A percentile compares a stretch with the other conserved stretches of the same genome.
Conservation (phyloP, 1,140 invertebrate species). For the Drosophila seguyi region DNA sequence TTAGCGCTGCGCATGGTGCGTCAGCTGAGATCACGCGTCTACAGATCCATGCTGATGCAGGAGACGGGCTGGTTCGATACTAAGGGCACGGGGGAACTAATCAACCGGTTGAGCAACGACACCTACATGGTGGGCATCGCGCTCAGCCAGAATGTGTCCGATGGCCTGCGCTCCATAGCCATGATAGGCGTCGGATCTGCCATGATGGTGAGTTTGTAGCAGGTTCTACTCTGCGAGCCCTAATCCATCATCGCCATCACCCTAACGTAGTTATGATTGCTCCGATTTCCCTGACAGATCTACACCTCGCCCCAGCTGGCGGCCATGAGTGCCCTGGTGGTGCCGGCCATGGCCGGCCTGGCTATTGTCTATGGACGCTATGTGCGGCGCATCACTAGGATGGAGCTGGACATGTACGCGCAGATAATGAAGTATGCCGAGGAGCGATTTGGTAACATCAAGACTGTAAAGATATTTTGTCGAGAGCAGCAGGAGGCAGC, state of each 20-base stretch:
- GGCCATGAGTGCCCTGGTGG: slow-evolving; percentile 92
- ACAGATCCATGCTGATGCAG: slow-evolving; percentile 93
- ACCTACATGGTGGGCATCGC: slow-evolving; percentile 96
- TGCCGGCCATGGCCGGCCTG: slow-evolving; percentile 94
- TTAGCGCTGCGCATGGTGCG: slow-evolving; percentile 91
- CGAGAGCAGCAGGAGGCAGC: slow-evolving; percentile 92
- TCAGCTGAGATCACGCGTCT: slow-evolving; percentile 92
- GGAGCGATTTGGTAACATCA: slow-evolving; percentile 96
- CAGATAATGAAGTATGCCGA: slow-evolving; percentile 94
- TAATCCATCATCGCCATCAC: not conserved
- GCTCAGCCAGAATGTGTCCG: slow-evolving; percentile 96
- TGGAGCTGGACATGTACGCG: slow-evolving; percentile 94
- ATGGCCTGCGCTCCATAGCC: slow-evolving; percentile 94
- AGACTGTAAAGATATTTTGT: slow-evolving; percentile 97
- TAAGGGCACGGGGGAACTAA: slow-evolving; percentile 97
- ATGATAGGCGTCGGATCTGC: slow-evolving; percentile 94
- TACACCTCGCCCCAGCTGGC: slow-evolving; percentile 96
- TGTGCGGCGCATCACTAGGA: slow-evolving; percentile 93
- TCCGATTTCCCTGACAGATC: slow-evolving; percentile 86
- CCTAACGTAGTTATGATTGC: not conserved
- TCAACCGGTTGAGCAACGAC: slow-evolving; percentile 96
- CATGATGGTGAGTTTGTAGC: slow-evolving; percentile 93
- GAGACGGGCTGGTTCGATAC: slow-evolving; percentile 97
- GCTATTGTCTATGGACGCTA: slow-evolving; percentile 96
- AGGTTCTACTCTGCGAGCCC: not conserved